Conservation (phyloP, 2,888 invertebrate species). For the Phaedon cochleariae region DNA sequence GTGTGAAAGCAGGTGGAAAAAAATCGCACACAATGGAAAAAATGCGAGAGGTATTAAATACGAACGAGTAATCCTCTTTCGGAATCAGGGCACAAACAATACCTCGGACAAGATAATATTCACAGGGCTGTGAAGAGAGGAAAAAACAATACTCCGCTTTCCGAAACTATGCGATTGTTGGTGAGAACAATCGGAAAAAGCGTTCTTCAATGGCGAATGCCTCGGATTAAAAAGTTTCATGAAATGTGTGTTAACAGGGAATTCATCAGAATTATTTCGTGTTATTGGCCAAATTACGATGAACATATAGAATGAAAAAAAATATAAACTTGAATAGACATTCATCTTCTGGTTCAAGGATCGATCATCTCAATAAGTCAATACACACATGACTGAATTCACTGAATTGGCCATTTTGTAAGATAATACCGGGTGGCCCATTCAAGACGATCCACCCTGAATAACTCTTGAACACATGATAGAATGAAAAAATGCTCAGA, state of each 20-base stretch:
- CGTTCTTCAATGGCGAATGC: background rate
- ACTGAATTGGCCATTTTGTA: too few species aligned
- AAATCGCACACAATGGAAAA: conserved; percentile 3
- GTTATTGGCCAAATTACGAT: too few species aligned
- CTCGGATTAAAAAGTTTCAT: background rate
- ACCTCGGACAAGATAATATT: conserved; percentile 12
- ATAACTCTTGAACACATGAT: too few species aligned
- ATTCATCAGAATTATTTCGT: background rate
- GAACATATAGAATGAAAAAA: too few species aligned
- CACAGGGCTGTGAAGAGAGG: background rate
- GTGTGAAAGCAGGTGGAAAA: conserved; percentile 5
- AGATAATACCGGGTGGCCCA: too few species aligned
- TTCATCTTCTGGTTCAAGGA: too few species aligned
- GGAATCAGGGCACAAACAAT: conserved; percentile 5
- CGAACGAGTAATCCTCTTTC: conserved; percentile 19
- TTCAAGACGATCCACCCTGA: too few species aligned
- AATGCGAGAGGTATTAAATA: background rate
- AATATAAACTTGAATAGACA: too few species aligned
- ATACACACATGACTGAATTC: too few species aligned
- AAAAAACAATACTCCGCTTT: background rate
- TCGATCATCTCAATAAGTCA: too few species aligned
- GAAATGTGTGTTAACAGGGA: background rate
- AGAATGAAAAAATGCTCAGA: too few species aligned
- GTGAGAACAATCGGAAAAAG: background rate
- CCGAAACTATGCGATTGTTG: background rate